Evolutionary conservation across 2,113 vertebrate genomes (phyloP).

Genomic region (Platysteira castanea): DNA sequence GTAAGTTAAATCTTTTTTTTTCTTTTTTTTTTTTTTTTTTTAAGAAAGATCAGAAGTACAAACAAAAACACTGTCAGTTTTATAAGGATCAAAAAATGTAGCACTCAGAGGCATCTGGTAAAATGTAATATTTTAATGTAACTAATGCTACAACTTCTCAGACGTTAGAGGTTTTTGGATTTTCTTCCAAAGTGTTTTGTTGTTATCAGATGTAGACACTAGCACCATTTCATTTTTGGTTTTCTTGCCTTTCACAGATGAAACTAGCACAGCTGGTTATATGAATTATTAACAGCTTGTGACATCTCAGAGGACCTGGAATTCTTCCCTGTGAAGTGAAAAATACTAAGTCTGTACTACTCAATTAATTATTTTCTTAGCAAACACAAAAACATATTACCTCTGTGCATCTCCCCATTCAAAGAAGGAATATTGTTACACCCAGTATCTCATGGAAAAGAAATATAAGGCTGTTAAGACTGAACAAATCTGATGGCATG

Average conservation of each 20-base stretch:
- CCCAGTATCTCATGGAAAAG: background rate
- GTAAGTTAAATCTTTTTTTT: background rate
- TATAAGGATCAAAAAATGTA: background rate
- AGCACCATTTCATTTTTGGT: background rate
- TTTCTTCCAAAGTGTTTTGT: background rate
- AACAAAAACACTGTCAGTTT: background rate
- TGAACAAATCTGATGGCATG: background rate
- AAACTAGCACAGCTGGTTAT: background rate
- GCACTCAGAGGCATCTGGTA: background rate
- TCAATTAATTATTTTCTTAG: background rate
- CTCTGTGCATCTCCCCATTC: background rate
- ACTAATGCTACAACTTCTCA: background rate
- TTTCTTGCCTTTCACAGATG: background rate
- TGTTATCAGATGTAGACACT: background rate
- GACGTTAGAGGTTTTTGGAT: background rate
- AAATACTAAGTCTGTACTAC: background rate
- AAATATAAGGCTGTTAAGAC: background rate
- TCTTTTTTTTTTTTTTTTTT: background rate
- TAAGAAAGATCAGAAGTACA: background rate
- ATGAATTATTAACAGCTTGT: background rate
- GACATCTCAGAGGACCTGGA: background rate
- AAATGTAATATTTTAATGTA: background rate
- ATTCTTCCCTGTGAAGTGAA: background rate
- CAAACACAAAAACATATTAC: background rate
- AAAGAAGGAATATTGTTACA: background rate